These are phyloP conservation scores for Agrochola lychnidis DNA, from an alignment of 2,888 invertebrate species.

Conservation along the genomic window DNA sequence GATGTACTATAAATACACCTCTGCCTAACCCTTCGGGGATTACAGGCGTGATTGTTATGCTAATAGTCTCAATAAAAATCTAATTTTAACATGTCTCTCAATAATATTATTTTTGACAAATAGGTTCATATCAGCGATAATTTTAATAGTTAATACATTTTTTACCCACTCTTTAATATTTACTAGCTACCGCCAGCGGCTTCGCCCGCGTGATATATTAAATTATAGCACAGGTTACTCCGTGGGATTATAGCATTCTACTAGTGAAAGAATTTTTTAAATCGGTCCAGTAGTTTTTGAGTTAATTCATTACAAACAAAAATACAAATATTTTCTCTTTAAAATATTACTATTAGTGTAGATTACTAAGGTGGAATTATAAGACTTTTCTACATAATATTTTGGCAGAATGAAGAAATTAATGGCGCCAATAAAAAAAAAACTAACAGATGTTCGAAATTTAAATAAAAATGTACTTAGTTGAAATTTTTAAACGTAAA, in stretches of 20 bases:
- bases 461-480: slow-evolving; percentile 18
- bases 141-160: not conserved
- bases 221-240: no score
- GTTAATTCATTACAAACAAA: no score
- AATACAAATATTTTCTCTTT: no score
- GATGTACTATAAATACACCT: not conserved
- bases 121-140: not conserved
- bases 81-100: not conserved
- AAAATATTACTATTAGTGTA: no score
- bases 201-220: no score
- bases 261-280: no score
- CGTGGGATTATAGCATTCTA: no score
- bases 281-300: no score
- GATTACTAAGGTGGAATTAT: not conserved
- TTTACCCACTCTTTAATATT: not conserved
- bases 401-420: slow-evolving; percentile 32
- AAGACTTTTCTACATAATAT: slow-evolving; percentile 10
- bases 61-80: not conserved
- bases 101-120: not conserved
- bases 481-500: not conserved
- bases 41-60: not conserved
- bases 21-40: not conserved
- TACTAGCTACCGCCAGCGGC: not conserved
- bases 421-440: slow-evolving; percentile 17
- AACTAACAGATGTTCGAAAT: slow-evolving; percentile 13